Conservation (phyloP, 2,888 invertebrate species). For the Drosophila prostipennis region DNA sequence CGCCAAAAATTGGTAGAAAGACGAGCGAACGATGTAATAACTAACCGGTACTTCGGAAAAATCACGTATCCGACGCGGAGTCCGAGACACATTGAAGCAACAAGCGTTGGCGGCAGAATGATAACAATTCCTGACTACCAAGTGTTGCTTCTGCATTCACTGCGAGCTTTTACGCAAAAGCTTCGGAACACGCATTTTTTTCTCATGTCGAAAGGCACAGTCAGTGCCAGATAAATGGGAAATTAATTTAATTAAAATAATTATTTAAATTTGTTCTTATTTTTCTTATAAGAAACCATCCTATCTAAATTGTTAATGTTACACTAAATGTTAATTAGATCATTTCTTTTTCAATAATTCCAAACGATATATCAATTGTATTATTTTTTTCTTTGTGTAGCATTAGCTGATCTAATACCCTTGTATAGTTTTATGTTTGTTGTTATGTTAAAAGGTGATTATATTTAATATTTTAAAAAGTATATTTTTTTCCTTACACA, state of each 20-base stretch:
- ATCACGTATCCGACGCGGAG: constrained; percentile 29
- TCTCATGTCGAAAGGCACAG: neutral
- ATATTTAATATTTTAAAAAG: too few relatives aligned
- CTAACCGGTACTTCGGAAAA: neutral
- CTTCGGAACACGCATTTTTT: neutral
- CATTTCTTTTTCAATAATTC: too few relatives aligned
- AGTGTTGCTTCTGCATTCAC: constrained; percentile 10
- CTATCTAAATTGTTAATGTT: too few relatives aligned
- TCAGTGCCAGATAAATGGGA: neutral
- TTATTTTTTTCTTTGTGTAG: too few relatives aligned
- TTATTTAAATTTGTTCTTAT: too few relatives aligned
- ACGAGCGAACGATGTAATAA: neutral
- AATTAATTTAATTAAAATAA: neutral
- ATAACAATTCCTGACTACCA: constrained; percentile 59
- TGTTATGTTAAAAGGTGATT: too few relatives aligned
- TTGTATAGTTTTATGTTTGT: too few relatives aligned
- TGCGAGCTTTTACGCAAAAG: constrained; percentile 33
- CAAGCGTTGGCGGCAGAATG: constrained; percentile 68
- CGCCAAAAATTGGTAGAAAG: constrained; percentile 6
- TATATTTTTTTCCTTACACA: too few relatives aligned
- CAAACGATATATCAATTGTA: too few relatives aligned
- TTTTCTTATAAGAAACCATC: too few relatives aligned
- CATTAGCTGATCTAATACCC: too few relatives aligned
- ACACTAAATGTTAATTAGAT: too few relatives aligned
- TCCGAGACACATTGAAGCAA: constrained; percentile 58